Base-by-base conservation (phyloP, 2,797 vertebrate species). In the Acrocephalus scirpaceus region DNA sequence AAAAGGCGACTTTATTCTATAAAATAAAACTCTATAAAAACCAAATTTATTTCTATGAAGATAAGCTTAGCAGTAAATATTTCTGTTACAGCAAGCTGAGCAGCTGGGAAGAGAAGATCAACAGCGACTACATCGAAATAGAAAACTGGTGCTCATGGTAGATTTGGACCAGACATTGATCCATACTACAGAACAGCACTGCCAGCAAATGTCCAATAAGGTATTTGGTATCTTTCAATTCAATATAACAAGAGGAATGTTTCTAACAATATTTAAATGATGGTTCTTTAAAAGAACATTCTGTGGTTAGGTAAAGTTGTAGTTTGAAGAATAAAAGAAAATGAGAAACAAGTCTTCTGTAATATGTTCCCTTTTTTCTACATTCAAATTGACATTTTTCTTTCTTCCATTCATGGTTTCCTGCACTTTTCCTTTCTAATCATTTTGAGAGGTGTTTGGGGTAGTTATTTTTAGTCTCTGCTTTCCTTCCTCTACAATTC, bases 91-190 rank as follows among this genome's bases (percentile, higher is more conserved):
- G 99, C 99, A 99, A 99, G 99, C 99, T 6, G 99, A 99, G 72
- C 98, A 99, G 91, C 97, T 99, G 36, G 99, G 98, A 74, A 97
- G 98, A 91, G 99, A 99, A 96, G 99, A 99, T 97, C 99, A 99
- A 91, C 99, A 99, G 86, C 98, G 99, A 60, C 98, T 99, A 16
- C 98, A 99, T 75, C 98, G 99, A 54, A 99, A 99, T 97, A 98
- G 98, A 66, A 99, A 99, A 92, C 97, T 99, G 72, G 99, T 99
- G 72, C 98, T 99, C 22, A 99, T 99, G 99, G 99, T 99, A 83
- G 99, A 99, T 94, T 97, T 99, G 97, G 99, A 99, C 97, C 99
- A 99, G 98, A 99, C 99, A 0, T 97, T 99, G 91, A 99, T 99
- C 95, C 99, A 99, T 96, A 99, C 99, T 13, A 99, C 99, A 2